Conservation (phyloP, 2,113 vertebrate genomes). For the Stictonetta naevosa region DNA sequence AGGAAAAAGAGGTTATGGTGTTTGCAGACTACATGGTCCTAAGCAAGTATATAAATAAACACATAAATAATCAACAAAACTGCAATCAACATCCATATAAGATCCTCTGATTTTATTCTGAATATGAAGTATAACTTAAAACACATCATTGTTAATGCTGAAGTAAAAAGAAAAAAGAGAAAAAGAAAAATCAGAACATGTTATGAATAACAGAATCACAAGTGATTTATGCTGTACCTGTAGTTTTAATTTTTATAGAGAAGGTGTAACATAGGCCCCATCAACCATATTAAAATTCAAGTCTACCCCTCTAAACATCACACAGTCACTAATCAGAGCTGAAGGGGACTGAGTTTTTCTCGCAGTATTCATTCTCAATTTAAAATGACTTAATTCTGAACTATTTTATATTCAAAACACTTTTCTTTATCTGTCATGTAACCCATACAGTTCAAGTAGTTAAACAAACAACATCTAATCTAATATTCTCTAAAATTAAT, state of each 20-base stretch:
- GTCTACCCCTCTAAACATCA: slow-evolving; percentile 29
- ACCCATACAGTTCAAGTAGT: slow-evolving; percentile 51
- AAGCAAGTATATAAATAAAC: not conserved
- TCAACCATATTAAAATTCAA: slow-evolving; percentile 48
- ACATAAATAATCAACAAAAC: not conserved
- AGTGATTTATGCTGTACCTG: not conserved
- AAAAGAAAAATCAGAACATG: not conserved
- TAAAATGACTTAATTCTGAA: slow-evolving; percentile 56
- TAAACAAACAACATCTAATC: slow-evolving; percentile 54
- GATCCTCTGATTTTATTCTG: not conserved
- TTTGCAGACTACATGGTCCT: not conserved
- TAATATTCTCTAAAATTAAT: slow-evolving; percentile 52
- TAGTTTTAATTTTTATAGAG: not conserved
- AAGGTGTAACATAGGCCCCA: not conserved
- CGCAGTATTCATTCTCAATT: slow-evolving; percentile 39
- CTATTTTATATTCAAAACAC: slow-evolving; percentile 53
- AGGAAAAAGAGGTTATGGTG: not conserved
- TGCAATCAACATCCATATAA: not conserved
- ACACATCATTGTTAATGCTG: not conserved
- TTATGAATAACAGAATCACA: not conserved
- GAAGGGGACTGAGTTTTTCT: slow-evolving; percentile 42
- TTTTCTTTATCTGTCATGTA: slow-evolving; percentile 41
- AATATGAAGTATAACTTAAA: not conserved
- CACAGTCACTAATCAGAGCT: slow-evolving; percentile 47
- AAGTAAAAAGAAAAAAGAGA: not conserved